phyloP scores from a whole-genome alignment of 2,797 vertebrate species.

The Dallia pectoralis region DNA sequence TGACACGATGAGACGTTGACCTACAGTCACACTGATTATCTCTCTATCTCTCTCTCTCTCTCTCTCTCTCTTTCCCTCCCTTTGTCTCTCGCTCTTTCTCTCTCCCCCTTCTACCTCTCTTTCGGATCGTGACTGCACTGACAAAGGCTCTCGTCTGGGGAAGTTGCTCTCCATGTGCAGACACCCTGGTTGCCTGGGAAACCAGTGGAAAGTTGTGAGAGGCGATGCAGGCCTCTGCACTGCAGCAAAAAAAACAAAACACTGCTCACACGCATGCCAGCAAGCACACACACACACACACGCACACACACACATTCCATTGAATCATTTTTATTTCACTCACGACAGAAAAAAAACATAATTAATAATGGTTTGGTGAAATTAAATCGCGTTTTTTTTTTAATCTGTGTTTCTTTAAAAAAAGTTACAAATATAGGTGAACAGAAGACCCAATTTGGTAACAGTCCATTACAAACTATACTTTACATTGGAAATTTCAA shows the following conservation, averaged over 20 bases:
- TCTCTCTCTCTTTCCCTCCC: neutral
- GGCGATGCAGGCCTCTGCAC: slow-evolving; percentile 74
- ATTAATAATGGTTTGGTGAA: neutral
- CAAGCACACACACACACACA: neutral
- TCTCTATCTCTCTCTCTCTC: neutral
- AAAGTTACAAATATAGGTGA: neutral
- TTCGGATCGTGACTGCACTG: slow-evolving; percentile 76
- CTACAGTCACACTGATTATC: neutral
- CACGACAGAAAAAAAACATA: too few relatives aligned
- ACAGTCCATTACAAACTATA: neutral
- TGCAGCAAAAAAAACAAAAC: slow-evolving; percentile 77
- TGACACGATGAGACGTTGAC: neutral
- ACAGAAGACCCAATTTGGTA: neutral
- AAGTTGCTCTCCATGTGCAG: slow-evolving; percentile 78
- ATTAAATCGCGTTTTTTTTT: neutral
- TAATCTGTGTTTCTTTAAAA: neutral
- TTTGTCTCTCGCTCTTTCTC: neutral
- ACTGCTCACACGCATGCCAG: slow-evolving; percentile 38
- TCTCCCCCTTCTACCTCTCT: slow-evolving; percentile 45
- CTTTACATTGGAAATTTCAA: neutral
- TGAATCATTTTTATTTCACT: too few relatives aligned
- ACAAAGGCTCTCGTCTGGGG: slow-evolving; percentile 76
- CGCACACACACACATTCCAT: neutral
- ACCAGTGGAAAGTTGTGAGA: slow-evolving; percentile 78
- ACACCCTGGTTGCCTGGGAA: slow-evolving; percentile 81